phyloP scores from a whole-genome alignment of 53 echinoderm and acorn worm genomes.

The Mesocentrotus franciscanus region DNA sequence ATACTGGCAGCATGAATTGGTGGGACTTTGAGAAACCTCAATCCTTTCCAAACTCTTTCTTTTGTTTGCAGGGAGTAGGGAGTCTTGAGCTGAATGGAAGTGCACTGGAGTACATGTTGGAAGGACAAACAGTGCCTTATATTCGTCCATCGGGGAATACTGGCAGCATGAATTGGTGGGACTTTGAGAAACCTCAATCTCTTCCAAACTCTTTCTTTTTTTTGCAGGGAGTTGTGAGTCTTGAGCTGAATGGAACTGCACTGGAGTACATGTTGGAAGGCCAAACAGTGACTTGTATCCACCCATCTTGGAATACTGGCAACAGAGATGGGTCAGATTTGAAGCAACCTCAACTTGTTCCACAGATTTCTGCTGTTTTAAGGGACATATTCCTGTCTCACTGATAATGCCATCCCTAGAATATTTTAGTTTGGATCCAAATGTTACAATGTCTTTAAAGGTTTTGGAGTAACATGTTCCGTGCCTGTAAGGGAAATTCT shows the following conservation, averaged over 20 bases:
- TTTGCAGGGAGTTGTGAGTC: background rate
- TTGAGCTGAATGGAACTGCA: background rate
- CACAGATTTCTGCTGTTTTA: background rate
- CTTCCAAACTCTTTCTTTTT: background rate
- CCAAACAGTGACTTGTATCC: background rate
- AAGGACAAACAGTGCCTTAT: too few species aligned
- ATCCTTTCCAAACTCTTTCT: background rate
- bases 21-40: background rate
- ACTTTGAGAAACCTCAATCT: background rate
- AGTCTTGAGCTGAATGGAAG: too few species aligned
- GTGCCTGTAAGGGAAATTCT: background rate
- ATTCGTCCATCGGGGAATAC: too few species aligned
- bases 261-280: background rate
- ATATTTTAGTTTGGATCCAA: background rate
- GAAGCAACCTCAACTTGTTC: background rate
- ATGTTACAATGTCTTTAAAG: conserved; percentile 1
- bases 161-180: too few species aligned
- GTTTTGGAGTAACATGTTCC: background rate
- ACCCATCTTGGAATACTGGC: background rate
- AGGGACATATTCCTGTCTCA: background rate
- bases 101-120: too few species aligned
- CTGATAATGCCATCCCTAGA: background rate
- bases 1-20: too few species aligned
- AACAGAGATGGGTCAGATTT: background rate
- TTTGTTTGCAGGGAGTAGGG: too few species aligned